phyloP scores from a whole-genome alignment of 2,797 vertebrate species.

The Callimico goeldii region DNA sequence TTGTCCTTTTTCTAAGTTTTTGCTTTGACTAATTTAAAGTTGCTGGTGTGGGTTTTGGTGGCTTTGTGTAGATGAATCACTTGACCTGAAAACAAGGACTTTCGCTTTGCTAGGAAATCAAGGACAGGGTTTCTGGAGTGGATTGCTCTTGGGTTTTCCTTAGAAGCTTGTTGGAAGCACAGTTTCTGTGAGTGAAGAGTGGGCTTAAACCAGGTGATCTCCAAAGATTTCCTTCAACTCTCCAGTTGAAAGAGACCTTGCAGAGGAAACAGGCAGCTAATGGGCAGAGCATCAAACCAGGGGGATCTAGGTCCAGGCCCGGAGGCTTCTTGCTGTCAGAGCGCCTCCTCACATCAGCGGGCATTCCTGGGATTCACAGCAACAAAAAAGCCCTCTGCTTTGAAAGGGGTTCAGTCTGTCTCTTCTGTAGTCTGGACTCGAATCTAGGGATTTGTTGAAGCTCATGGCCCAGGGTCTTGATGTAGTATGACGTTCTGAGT shows the following conservation, averaged over 20 bases:
- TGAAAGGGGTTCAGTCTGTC: neutral
- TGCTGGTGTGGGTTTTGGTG: neutral
- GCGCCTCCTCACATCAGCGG: fast-evolving
- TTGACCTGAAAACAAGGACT: neutral
- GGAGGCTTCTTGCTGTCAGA: too few relatives aligned
- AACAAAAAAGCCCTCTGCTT: neutral
- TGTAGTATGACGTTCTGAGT: neutral
- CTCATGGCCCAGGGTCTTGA: neutral
- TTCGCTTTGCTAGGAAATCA: neutral
- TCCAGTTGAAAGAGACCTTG: neutral
- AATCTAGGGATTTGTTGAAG: neutral
- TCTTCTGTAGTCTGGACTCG: neutral
- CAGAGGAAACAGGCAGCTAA: neutral
- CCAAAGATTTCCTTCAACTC: neutral
- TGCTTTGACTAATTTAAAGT: neutral
- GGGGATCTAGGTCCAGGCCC: neutral
- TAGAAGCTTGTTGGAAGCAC: neutral
- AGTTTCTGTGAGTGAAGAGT: neutral
- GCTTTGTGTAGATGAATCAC: neutral
- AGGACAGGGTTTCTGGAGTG: neutral
- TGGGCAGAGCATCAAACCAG: neutral
- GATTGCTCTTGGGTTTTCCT: neutral
- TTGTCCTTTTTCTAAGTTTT: neutral
- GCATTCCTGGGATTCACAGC: neutral
- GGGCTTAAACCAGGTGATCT: neutral